A percentile compares a stretch with the other conserved stretches of the same genome.
These are phyloP conservation scores for Dendropsophus ebraccatus DNA, from an alignment of 2,113 vertebrate species.

Conservation along the genomic window DNA sequence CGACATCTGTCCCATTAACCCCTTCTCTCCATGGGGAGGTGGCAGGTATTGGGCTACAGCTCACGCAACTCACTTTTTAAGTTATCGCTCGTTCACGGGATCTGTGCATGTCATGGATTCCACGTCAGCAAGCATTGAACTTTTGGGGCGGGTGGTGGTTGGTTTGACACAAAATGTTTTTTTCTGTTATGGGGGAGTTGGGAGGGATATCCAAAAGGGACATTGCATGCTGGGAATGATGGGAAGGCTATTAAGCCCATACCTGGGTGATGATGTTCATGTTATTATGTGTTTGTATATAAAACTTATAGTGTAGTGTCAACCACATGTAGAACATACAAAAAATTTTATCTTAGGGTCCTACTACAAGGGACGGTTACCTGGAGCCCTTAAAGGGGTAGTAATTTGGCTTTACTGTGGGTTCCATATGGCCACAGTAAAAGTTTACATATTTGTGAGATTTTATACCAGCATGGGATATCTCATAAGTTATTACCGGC, in stretches of 20 bases:
- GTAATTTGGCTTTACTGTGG: too few species aligned
- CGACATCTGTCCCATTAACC: conserved; percentile 17
- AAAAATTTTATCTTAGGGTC: too few species aligned
- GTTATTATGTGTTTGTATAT: neutral
- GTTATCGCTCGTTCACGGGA: conserved; percentile 49
- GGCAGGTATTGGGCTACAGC: conserved; percentile 22
- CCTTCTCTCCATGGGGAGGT: conserved; percentile 30
- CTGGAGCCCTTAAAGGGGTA: too few species aligned
- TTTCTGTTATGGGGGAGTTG: conserved; percentile 27
- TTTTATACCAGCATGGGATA: too few species aligned
- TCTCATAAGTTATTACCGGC: neutral
- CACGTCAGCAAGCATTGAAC: conserved; percentile 52
- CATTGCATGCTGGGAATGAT: conserved; percentile 44
- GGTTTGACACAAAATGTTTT: conserved; percentile 15
- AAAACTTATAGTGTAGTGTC: neutral
- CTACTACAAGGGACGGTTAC: too few species aligned
- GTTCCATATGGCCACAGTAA: neutral
- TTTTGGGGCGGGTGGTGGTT: neutral
- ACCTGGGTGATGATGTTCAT: neutral
- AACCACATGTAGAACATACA: neutral
- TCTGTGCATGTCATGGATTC: conserved; percentile 56
- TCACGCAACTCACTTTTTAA: conserved; percentile 41
- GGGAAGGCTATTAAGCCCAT: neutral
- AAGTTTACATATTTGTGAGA: neutral
- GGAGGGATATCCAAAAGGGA: conserved; percentile 48